Percentiles rank a stretch among this genome's conserved stretches.
phyloP scores from a whole-genome alignment of 2,888 invertebrate genomes.

The Pheosia gnoma region DNA sequence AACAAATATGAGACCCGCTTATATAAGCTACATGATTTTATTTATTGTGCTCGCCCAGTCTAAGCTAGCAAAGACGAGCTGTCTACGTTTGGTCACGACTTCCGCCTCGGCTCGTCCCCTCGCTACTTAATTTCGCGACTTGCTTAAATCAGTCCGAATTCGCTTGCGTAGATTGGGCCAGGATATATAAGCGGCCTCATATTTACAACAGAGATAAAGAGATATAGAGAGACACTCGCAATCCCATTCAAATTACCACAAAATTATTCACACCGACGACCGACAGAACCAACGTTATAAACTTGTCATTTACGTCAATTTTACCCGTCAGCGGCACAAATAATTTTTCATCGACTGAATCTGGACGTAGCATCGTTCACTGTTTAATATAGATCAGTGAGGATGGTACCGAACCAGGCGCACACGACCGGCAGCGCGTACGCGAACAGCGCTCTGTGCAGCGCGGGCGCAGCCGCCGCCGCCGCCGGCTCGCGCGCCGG shows the following conservation, averaged over 20 bases:
- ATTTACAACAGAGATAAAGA: no score
- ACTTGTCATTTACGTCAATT: conserved; percentile 1
- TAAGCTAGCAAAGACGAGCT: no score
- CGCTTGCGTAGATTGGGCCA: neutral
- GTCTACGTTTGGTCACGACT: no score
- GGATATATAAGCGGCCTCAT: neutral
- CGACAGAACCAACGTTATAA: neutral
- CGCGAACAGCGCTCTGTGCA: conserved; percentile 87
- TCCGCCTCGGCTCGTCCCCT: no score
- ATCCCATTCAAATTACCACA: conserved; percentile 3
- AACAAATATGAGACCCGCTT: no score
- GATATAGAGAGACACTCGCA: neutral
- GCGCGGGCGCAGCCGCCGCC: conserved; percentile 75
- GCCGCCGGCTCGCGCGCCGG: conserved; percentile 51
- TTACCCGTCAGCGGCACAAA: neutral
- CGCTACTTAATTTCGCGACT: no score
- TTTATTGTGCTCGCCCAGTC: no score
- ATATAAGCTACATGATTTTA: no score
- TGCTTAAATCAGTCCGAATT: no score
- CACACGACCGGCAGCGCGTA: conserved; percentile 92
- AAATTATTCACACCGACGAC: conserved; percentile 8
- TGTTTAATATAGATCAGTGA: conserved; percentile 91
- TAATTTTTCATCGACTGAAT: neutral
- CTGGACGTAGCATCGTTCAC: neutral
- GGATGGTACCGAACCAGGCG: conserved; percentile 93